Base-by-base conservation (phyloP, 2,888 invertebrate species). In the Acronicta leporina region DNA sequence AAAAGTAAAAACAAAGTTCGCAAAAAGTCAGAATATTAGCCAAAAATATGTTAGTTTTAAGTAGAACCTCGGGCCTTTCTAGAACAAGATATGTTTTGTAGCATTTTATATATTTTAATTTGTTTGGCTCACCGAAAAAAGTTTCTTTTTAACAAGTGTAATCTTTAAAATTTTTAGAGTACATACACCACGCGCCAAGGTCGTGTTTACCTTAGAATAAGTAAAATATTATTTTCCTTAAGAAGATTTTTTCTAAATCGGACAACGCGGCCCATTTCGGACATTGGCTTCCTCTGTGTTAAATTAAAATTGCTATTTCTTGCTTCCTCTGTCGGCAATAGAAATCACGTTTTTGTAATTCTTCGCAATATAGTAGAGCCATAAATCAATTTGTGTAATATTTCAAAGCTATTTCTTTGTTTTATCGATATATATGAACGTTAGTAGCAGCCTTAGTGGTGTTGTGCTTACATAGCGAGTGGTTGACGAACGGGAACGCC, bases 401-500 rank as follows among this genome's bases (percentile, higher is more conserved):
- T 45, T 15, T 67, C 30, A 46, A 46, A 38, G 45, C 13, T 4
- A 44, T 41, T 49, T 64, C 30, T 59, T 40, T 47, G 35, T 41
- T 73, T 50, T 49, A 30, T 46, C 25, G 43, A 47, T 46, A 13
- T 73, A 67, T 61, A 16, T n/a, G n/a, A n/a, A n/a, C 52, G 41
- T 27, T 55, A 43, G 44, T 45, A 11, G 40, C 30, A 61, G 33
- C 38, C 40, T 51, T 62, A 53, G 51, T 40, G 41, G 57, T 64
- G 75, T 72, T 73, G 75, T 69, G 74, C 78, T 67, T 68, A 63
- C 70, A 75, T 72, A 72, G 77, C 60, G 68, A 62, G 68, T 57
- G 78, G 77, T 69, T 68, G 79, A 74, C 67, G 74, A 63, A 72
- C 64, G 70, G 64, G 58, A 68, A 56, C 67, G 52, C 57, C 86